Percentiles rank a stretch among this genome's conserved stretches.
Evolutionary conservation across 2,797 vertebrate species (phyloP).

Genomic region (Acipenser ruthenus): DNA sequence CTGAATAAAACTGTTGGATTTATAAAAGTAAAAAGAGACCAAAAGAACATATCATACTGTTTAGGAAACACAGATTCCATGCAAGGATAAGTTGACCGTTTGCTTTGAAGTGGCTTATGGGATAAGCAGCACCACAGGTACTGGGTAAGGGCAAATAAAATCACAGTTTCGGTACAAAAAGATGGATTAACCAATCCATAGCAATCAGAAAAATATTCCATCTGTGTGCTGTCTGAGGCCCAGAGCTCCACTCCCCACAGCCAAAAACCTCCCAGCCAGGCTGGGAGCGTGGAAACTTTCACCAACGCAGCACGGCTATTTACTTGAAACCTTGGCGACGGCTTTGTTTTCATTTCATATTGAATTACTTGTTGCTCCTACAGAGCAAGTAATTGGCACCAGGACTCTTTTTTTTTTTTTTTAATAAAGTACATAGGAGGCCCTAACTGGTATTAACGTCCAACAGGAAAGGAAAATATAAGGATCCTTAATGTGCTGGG

Average conservation of each 20-base stretch:
- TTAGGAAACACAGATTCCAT: not conserved
- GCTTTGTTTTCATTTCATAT: constrained; percentile 39
- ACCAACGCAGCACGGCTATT: constrained; percentile 17
- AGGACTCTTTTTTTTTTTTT: constrained; percentile 20
- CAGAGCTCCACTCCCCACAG: not conserved
- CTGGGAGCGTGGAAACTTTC: constrained; percentile 21
- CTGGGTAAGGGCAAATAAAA: not conserved
- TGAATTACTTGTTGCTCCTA: constrained; percentile 39
- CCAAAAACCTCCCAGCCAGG: not conserved
- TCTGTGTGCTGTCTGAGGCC: constrained; percentile 24
- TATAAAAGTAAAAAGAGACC: not conserved
- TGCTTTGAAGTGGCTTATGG: not conserved
- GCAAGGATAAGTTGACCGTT: not conserved
- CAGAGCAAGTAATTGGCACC: constrained; percentile 28
- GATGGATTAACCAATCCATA: constrained; percentile 26
- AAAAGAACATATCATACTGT: not conserved
- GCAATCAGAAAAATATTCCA: constrained; percentile 13
- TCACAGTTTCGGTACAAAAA: constrained; percentile 8
- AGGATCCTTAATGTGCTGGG: not conserved
- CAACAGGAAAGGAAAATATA: constrained; percentile 14
- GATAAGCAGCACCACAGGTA: constrained; percentile 6
- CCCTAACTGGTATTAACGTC: constrained; percentile 15
- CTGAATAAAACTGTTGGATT: constrained; percentile 20
- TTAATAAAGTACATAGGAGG: constrained; percentile 18
- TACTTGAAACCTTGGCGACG: constrained; percentile 30